Conservation (phyloP, 1,140 invertebrate genomes). For the Cotesia vestalis region DNA sequence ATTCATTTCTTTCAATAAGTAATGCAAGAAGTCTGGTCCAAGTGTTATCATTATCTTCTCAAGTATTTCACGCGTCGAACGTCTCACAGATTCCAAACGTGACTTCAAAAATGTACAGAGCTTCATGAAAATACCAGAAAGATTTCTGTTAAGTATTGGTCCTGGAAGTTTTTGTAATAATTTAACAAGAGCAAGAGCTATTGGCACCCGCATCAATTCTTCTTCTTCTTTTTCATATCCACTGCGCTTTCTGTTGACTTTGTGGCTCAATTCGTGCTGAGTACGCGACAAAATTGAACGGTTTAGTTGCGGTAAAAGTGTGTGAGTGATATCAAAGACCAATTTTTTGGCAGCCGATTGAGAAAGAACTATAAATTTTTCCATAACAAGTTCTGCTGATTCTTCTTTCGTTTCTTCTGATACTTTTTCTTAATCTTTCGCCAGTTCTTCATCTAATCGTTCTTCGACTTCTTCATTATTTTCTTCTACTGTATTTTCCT, state of each 20-base stretch:
- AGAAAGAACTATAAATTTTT: constrained; percentile 70
- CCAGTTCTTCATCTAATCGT: constrained; percentile 49
- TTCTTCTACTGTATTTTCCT: constrained; percentile 45
- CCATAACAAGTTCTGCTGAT: constrained; percentile 57
- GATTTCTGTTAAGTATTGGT: constrained; percentile 76
- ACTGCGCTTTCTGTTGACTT: constrained; percentile 76
- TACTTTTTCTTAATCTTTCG: constrained; percentile 48
- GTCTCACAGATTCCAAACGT: constrained; percentile 86
- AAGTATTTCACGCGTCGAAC: constrained; percentile 85
- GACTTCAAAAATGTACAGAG: constrained; percentile 90
- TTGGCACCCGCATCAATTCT: constrained; percentile 88
- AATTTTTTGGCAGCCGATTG: constrained; percentile 79
- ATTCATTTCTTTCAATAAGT: constrained; percentile 83
- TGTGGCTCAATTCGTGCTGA: constrained; percentile 81
- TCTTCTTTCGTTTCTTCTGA: constrained; percentile 45
- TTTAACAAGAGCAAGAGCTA: constrained; percentile 92
- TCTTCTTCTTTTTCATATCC: constrained; percentile 80
- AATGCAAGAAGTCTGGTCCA: constrained; percentile 82
- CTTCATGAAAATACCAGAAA: constrained; percentile 89
- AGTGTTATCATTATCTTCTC: constrained; percentile 88
- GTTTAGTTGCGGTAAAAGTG: constrained; percentile 74
- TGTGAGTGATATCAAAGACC: constrained; percentile 67
- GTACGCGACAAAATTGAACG: constrained; percentile 77
- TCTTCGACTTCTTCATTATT: constrained; percentile 48
- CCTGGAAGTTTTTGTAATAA: constrained; percentile 87